Percentiles rank a stretch among this genome's conserved stretches.
Evolutionary conservation across 1,140 invertebrate genomes (phyloP).

Genomic region (Meloidogyne floridensis): DNA sequence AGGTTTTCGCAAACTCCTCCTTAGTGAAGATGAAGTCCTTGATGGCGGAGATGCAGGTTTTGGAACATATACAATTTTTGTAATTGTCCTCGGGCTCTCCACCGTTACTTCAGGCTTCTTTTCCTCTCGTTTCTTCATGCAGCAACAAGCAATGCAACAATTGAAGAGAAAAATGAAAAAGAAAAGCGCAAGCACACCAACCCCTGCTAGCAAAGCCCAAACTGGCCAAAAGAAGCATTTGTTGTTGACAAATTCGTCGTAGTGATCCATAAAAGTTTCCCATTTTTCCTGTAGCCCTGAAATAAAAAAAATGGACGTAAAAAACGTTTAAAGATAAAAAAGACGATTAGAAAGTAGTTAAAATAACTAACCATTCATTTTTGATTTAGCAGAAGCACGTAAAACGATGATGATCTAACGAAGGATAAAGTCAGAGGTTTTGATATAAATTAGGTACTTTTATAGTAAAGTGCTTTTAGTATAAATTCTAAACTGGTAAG

Average conservation of each 20-base stretch:
- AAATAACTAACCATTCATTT: neutral
- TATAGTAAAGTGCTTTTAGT: no score
- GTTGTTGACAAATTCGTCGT: neutral
- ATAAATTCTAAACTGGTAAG: no score
- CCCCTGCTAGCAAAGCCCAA: neutral
- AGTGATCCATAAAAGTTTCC: neutral
- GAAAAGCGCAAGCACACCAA: neutral
- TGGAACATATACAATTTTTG: neutral
- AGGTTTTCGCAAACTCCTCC: neutral
- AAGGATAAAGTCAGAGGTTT: no score
- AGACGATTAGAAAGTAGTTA: neutral
- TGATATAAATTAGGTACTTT: no score
- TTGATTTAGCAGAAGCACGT: neutral
- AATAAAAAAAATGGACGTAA: neutral
- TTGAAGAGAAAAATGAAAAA: neutral
- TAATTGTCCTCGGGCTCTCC: neutral
- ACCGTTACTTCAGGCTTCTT: neutral
- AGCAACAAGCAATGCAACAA: neutral
- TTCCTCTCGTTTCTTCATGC: neutral
- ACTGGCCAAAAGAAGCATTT: conserved; percentile 4
- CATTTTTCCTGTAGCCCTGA: neutral
- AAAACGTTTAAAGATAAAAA: neutral
- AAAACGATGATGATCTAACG: neutral
- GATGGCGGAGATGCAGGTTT: neutral
- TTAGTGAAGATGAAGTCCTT: neutral